These are phyloP conservation scores for Trachurus trachurus DNA, from an alignment of 2,797 vertebrate genomes.

Conservation along the genomic window DNA sequence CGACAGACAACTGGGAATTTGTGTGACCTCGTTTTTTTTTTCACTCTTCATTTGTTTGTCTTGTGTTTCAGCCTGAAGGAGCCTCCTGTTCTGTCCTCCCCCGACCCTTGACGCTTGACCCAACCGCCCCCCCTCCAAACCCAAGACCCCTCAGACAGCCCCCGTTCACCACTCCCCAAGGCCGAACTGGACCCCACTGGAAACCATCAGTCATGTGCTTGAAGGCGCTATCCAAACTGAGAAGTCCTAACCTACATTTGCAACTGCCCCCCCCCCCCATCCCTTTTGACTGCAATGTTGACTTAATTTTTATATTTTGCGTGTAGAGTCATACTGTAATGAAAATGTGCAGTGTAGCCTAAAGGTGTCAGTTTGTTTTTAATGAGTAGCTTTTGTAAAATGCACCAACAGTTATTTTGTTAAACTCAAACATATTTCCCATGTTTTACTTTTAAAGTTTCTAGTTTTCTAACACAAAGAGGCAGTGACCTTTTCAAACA, in stretches of 20 bases:
- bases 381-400: conserved; percentile 69
- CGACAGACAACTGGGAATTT: conserved; percentile 39
- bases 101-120: conserved; percentile 57
- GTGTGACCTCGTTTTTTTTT: conserved; percentile 63
- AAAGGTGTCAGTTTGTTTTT: conserved; percentile 57
- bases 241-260: conserved; percentile 30
- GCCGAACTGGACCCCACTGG: conserved; percentile 64
- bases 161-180: conserved; percentile 17
- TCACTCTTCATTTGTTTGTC: conserved; percentile 44
- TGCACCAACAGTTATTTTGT: conserved; percentile 57
- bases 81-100: conserved; percentile 43
- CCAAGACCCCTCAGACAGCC: conserved; percentile 21
- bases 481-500: conserved; percentile 42
- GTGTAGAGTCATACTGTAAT: conserved; percentile 60
- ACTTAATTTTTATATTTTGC: conserved; percentile 81
- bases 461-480: conserved; percentile 58
- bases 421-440: conserved; percentile 55
- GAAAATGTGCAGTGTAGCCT: conserved; percentile 53
- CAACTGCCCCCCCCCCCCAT: background rate
- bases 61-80: conserved; percentile 74
- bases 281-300: conserved; percentile 68
- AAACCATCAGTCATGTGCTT: conserved; percentile 50
- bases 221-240: conserved; percentile 43
- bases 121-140: background rate
- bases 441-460: conserved; percentile 54